Percentiles rank a stretch among this genome's conserved stretches.
phyloP scores from a whole-genome alignment of 2,113 vertebrate species.

The Hylia prasina region DNA sequence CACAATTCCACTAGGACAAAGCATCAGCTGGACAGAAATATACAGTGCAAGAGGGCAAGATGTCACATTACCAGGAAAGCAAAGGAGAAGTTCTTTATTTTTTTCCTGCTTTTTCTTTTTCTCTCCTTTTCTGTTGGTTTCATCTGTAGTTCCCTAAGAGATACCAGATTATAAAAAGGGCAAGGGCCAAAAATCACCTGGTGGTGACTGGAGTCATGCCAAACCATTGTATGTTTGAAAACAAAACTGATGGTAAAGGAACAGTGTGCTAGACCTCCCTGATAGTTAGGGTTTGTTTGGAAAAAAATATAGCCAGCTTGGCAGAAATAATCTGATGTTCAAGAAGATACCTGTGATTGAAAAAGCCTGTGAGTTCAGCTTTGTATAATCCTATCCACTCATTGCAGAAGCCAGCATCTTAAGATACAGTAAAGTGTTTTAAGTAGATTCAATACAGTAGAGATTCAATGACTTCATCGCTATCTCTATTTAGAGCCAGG shows the following conservation, averaged over 20 bases:
- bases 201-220: constrained; percentile 62
- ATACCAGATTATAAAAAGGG: constrained; percentile 61
- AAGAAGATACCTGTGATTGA: not conserved
- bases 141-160: constrained; percentile 47
- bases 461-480: not conserved
- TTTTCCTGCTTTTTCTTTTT: constrained; percentile 52
- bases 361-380: not conserved
- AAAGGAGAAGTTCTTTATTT: constrained; percentile 41
- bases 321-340: not conserved
- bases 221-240: constrained; percentile 60
- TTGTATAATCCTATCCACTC: not conserved
- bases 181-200: constrained; percentile 72
- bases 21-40: constrained; percentile 63
- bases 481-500: not conserved
- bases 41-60: constrained; percentile 23
- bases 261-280: constrained; percentile 44
- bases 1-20: constrained; percentile 52
- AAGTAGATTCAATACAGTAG: not conserved
- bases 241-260: constrained; percentile 46
- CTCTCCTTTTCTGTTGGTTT: constrained; percentile 49
- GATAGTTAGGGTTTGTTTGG: constrained; percentile 31
- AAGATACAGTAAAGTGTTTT: not conserved
- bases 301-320: constrained; percentile 38
- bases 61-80: constrained; percentile 26
- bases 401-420: not conserved